These are phyloP conservation scores for Brachionus calyciflorus DNA, from an alignment of 1,140 invertebrate species.

Conservation along the genomic window DNA sequence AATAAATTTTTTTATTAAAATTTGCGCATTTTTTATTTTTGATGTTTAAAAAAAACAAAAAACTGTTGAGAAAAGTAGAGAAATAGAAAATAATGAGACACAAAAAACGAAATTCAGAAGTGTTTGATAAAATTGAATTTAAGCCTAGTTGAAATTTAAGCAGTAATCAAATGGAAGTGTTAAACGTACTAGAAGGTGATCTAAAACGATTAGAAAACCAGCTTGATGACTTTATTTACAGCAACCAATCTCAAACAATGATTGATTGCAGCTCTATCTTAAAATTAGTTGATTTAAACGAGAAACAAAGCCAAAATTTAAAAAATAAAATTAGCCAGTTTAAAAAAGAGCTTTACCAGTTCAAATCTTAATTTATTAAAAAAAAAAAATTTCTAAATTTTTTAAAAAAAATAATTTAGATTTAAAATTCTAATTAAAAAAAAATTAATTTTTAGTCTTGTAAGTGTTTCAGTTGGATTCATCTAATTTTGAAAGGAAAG, in stretches of 20 bases:
- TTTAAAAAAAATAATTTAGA: conserved; percentile 6
- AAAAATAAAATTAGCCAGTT: background rate
- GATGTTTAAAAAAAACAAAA: conserved; percentile 13
- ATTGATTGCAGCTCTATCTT: background rate
- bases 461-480: conserved; percentile 14
- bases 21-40: background rate
- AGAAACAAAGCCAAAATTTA: conserved; percentile 7
- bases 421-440: conserved; percentile 23
- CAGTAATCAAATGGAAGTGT: background rate
- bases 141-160: conserved; percentile 5
- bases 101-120: background rate
- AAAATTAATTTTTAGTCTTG: conserved; percentile 15
- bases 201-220: conserved; percentile 7
- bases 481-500: background rate
- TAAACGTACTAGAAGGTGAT: background rate
- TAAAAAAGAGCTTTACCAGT: conserved; percentile 3
- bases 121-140: conserved; percentile 13
- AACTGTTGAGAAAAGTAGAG: background rate
- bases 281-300: background rate
- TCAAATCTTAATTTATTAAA: conserved; percentile 4
- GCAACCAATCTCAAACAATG: background rate
- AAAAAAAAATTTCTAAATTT: conserved; percentile 4
- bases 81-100: background rate
- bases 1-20: background rate
- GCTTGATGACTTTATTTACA: conserved; percentile 11